phyloP scores from a whole-genome alignment of 2,888 invertebrate genomes.

The Drosophila paramelanica region DNA sequence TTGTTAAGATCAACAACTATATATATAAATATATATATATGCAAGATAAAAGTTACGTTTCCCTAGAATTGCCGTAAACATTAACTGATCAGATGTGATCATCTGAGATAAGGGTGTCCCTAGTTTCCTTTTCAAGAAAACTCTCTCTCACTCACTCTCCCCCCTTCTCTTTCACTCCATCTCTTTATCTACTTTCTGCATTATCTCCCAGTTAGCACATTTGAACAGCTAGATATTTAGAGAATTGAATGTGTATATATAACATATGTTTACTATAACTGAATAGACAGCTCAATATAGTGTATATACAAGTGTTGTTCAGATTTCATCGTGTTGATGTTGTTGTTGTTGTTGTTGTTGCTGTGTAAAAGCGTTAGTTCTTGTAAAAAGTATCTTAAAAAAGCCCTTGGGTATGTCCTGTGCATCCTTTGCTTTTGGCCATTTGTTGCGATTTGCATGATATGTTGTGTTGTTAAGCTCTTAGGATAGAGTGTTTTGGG shows the following conservation, averaged over 20 bases:
- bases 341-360: conserved; percentile 32
- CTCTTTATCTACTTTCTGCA: neutral
- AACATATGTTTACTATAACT: conserved; percentile 16
- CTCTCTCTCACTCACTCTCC: neutral
- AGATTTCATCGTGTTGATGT: conserved; percentile 18
- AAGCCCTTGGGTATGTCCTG: conserved; percentile 63
- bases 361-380: conserved; percentile 45
- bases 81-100: conserved; percentile 12
- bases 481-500: conserved; percentile 55
- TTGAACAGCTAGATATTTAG: conserved; percentile 34
- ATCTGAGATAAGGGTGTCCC: too few relatives aligned
- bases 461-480: conserved; percentile 64
- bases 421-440: conserved; percentile 58
- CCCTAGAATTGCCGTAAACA: conserved; percentile 26
- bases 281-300: conserved; percentile 51
- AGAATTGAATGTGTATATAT: conserved; percentile 36
- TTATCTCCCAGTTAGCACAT: neutral
- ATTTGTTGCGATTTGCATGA: conserved; percentile 41
- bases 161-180: neutral
- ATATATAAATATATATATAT: conserved; percentile 13
- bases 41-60: conserved; percentile 30
- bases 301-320: conserved; percentile 69
- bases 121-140: too few relatives aligned
- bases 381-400: conserved; percentile 78
- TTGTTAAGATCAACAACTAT: conserved; percentile 25